Percentiles rank a stretch among this genome's conserved stretches.
These are phyloP conservation scores for Gerris lacustris DNA, from an alignment of 2,888 invertebrate species.

Conservation along the genomic window DNA sequence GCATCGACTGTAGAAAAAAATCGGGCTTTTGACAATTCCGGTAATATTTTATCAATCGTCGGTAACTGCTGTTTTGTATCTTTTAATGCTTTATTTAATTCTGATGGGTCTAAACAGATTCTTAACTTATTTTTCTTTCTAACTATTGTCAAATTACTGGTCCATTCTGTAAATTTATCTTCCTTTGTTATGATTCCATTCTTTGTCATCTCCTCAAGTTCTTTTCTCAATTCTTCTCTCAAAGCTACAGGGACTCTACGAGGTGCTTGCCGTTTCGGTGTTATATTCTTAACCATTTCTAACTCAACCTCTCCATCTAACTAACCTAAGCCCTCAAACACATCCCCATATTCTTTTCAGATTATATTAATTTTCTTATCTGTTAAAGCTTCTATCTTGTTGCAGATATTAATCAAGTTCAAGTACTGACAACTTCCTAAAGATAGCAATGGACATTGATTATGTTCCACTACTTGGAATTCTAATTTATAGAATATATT, in stretches of 20 bases:
- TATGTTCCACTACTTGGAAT: no score
- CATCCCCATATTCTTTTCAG: slow-evolving; percentile 3
- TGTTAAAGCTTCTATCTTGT: no score
- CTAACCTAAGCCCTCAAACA: slow-evolving; percentile 19
- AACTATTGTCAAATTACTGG: slow-evolving; percentile 22
- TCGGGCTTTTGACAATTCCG: slow-evolving; percentile 18
- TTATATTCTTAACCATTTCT: slow-evolving; percentile 7
- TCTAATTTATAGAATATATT: no score
- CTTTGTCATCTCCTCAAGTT: slow-evolving; percentile 19
- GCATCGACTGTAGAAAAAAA: slow-evolving; percentile 21
- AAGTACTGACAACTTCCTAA: no score
- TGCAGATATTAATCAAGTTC: no score
- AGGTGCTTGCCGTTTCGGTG: slow-evolving; percentile 2
- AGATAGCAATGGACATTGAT: no score
- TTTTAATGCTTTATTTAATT: slow-evolving; percentile 21
- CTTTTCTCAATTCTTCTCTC: slow-evolving; percentile 9
- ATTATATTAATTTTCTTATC: no score
- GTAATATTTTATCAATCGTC: slow-evolving; percentile 22
- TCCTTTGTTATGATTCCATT: slow-evolving; percentile 20
- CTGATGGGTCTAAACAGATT: slow-evolving; percentile 23
- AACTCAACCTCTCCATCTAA: slow-evolving; percentile 7
- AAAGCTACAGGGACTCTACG: slow-evolving; percentile 15
- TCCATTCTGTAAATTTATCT: slow-evolving; percentile 21
- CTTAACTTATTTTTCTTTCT: slow-evolving; percentile 19
- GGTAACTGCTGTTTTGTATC: slow-evolving; percentile 22